Base-by-base conservation (phyloP, 2,113 vertebrate species). In the Phalacrocorax brasilianus region DNA sequence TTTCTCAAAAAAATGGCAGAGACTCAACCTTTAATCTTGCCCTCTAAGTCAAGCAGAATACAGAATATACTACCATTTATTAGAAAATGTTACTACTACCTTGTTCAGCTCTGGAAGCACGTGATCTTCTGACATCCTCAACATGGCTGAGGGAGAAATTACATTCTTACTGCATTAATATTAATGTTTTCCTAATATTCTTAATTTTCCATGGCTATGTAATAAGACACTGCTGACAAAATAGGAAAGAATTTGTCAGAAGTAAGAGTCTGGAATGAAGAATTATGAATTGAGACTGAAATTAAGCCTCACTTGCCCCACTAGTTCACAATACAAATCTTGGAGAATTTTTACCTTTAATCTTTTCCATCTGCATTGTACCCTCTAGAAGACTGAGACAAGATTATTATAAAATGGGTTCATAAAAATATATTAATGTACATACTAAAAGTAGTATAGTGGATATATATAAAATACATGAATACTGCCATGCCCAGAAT, bases 41-140 rank as follows among this genome's bases (percentile, higher is more conserved):
- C 11, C 47, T 61, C 9, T 21, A 67, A 87, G 40, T 56, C 52
- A 32, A 58, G 75, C 59, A 83, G 58, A 95, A 53, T 6, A 85
- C 9, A 52, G 14, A 68, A 22, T 2, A 20, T 5, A 72, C 9
- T 30, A 72, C 4, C 11, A 61, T n/a, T 28, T 40, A 47, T 11
- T 12, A 94, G 40, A 38, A 70, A 81, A 76, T 4, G 9, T 52
- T 66, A 95, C 19, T 52, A 44, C 28, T 98, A 99, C 99, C 99
- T 99, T 99, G 94, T 99, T 99, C 73, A 99, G 98, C 47, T 99
- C 99, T 8, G 99, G 99, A 79, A 99, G 99, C 22, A 99, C 99
- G 2, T 99, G 99, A 95, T 99, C 99, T 85, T 99, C 99, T 62
- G 99, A 99, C 99, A 99, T 99, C 87, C 99, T 98, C 61, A 99